Evolutionary conservation across 2,113 vertebrate genomes (phyloP).

Genomic region (Peromyscus leucopus): DNA sequence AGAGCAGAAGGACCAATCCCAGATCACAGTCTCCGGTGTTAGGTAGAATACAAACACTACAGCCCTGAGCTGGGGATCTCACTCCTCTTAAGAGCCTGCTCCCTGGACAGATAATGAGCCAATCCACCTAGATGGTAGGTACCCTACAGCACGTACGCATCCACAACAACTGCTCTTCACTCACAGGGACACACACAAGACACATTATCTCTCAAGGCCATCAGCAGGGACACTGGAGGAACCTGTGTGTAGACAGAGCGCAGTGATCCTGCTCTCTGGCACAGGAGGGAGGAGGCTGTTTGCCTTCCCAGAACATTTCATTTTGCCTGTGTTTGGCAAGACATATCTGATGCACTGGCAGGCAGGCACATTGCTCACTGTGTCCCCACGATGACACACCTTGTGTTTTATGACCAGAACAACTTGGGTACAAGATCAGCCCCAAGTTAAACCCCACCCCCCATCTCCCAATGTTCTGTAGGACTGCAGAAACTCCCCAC

Average conservation of each 20-base stretch:
- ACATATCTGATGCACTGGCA: neutral
- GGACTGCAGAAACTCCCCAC: slow-evolving; percentile 39
- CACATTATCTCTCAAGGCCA: slow-evolving; percentile 39
- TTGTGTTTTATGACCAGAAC: slow-evolving; percentile 66
- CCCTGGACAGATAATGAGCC: neutral
- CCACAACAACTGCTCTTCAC: neutral
- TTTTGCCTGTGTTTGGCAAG: slow-evolving; percentile 71
- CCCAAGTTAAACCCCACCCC: slow-evolving; percentile 52
- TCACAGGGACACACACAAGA: neutral
- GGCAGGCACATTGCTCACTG: neutral
- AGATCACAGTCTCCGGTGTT: neutral
- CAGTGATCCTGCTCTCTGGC: neutral
- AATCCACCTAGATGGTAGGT: neutral
- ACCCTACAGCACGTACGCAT: neutral
- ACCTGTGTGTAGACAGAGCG: neutral
- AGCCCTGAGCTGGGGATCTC: neutral
- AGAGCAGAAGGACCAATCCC: neutral
- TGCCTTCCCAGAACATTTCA: slow-evolving; percentile 58
- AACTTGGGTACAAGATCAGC: slow-evolving; percentile 54
- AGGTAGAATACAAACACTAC: neutral
- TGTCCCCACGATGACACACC: slow-evolving; percentile 58
- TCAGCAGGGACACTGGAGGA: slow-evolving; percentile 34
- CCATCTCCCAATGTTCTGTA: neutral
- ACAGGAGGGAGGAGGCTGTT: slow-evolving; percentile 26
- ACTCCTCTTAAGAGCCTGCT: neutral